Evolutionary conservation across 2,888 invertebrate species (phyloP).

Genomic region (Carabus problematicus): DNA sequence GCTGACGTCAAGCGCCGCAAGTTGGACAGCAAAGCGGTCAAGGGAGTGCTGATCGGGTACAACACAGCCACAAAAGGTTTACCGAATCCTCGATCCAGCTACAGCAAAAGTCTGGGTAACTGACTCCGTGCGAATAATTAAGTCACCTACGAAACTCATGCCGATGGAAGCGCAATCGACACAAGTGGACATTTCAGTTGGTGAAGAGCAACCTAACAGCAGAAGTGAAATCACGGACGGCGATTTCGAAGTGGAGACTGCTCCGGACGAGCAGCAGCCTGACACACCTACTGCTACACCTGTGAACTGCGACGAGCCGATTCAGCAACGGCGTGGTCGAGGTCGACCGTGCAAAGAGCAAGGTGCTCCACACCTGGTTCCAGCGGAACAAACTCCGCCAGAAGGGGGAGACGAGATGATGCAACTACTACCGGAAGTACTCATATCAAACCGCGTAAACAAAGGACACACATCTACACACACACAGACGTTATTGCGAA

Average conservation of each 20-base stretch:
- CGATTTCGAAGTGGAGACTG: constrained; percentile 4
- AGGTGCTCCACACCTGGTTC: too few relatives aligned
- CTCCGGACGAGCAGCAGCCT: constrained; percentile 1
- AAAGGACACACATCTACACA: too few relatives aligned
- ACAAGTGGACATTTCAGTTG: constrained; percentile 22
- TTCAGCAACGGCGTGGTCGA: constrained; percentile 3
- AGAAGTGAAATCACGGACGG: background rate
- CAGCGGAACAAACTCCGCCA: too few relatives aligned
- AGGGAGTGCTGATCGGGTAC: constrained; percentile 9
- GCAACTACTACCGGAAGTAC: too few relatives aligned
- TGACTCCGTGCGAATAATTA: constrained; percentile 3
- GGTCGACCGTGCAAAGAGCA: too few relatives aligned
- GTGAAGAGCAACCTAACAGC: background rate
- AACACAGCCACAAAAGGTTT: constrained; percentile 4
- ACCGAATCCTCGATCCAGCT: constrained; percentile 15
- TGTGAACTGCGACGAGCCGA: background rate
- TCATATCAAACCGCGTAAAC: too few relatives aligned
- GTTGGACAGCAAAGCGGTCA: constrained; percentile 8
- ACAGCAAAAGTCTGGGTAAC: constrained; percentile 15
- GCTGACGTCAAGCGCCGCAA: constrained; percentile 13
- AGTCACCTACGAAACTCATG: background rate
- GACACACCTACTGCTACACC: background rate
- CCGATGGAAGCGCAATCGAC: constrained; percentile 35
- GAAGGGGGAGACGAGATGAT: too few relatives aligned
- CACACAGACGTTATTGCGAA: too few relatives aligned